Evolutionary conservation across 1,140 invertebrate genomes (phyloP).

Genomic region (Hyles vespertilio): DNA sequence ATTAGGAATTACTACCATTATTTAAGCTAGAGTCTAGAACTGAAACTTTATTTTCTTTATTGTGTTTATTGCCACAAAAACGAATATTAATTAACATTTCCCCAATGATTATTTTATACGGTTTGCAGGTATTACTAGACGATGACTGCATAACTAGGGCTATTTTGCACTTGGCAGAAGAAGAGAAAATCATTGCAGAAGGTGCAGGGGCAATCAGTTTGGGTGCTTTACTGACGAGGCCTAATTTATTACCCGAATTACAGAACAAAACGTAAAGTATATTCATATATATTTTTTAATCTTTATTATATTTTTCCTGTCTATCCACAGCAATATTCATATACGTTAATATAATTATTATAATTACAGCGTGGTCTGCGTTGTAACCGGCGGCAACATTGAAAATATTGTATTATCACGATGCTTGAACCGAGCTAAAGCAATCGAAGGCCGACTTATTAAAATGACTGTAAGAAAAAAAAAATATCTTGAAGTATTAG

Average conservation of each 20-base stretch:
- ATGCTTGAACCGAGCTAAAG: conserved; percentile 80
- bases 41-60: no score
- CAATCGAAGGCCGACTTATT: conserved; percentile 80
- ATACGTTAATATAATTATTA: background rate
- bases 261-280: conserved; percentile 77
- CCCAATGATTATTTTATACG: no score
- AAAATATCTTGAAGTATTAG: no score
- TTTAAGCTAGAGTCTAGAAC: no score
- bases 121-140: conserved; percentile 54
- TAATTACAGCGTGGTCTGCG: conserved; percentile 78
- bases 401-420: conserved; percentile 80
- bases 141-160: conserved; percentile 79
- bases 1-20: no score
- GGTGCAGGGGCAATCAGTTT: conserved; percentile 81
- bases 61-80: no score
- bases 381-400: conserved; percentile 83
- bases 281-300: no score
- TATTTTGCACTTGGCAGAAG: conserved; percentile 80
- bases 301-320: no score
- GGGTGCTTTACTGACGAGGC: conserved; percentile 80
- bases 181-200: conserved; percentile 83
- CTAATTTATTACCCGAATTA: conserved; percentile 79
- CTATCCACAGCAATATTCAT: no score
- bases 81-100: no score
- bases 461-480: conserved; percentile 74